Evolutionary conservation across 2,888 invertebrate genomes (phyloP).

Genomic region (Acanthosepion lycidas): DNA sequence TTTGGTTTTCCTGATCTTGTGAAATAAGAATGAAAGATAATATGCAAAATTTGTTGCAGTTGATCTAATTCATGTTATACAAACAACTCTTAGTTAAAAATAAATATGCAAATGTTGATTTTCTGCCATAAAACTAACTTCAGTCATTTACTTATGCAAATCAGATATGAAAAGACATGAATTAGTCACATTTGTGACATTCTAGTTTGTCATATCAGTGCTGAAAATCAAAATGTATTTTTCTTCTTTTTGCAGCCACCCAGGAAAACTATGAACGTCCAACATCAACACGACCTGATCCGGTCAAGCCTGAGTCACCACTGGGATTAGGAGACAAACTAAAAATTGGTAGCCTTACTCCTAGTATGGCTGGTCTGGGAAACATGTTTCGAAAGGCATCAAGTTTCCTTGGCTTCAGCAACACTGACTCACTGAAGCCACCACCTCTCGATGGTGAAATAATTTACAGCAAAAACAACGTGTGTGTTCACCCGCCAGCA

Average conservation of each 20-base stretch:
- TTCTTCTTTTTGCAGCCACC: constrained; percentile 35
- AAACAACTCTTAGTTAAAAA: no score
- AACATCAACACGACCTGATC: constrained; percentile 48
- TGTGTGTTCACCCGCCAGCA: constrained; percentile 95
- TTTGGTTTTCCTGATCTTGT: no score
- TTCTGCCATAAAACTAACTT: neutral
- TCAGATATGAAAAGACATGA: no score
- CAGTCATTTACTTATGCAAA: no score
- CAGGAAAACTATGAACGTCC: constrained; percentile 43
- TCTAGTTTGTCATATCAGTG: no score
- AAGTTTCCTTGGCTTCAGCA: constrained; percentile 69
- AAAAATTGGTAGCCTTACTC: constrained; percentile 55
- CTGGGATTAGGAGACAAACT: constrained; percentile 23
- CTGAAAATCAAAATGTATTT: neutral
- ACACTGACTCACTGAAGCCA: constrained; percentile 65
- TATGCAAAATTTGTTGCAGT: no score
- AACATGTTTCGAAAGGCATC: constrained; percentile 73
- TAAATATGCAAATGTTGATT: neutral
- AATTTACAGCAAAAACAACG: constrained; percentile 88
- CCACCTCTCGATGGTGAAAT: constrained; percentile 77
- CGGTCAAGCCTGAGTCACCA: constrained; percentile 52
- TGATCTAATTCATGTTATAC: no score
- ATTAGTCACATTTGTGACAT: neutral
- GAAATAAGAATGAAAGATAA: no score
- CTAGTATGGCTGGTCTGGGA: constrained; percentile 65